A percentile compares a stretch with the other conserved stretches of the same genome.
Evolutionary conservation across 2,797 vertebrate species (phyloP).

Genomic region (Crocodylus rhombifer): DNA sequence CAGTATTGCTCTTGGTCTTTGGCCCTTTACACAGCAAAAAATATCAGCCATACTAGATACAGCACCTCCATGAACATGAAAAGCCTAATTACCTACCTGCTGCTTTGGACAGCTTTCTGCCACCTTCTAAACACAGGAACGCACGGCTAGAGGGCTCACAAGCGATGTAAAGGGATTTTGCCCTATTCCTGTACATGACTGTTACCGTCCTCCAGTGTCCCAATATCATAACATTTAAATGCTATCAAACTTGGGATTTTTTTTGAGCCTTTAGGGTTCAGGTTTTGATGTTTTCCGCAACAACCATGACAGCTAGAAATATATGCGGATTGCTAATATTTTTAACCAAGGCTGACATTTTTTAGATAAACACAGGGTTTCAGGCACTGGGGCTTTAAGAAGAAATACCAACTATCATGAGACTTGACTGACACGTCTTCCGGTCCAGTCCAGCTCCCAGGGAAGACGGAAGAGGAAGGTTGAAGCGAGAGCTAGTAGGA

Average conservation of each 20-base stretch:
- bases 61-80: no score
- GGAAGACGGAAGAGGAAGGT: not conserved
- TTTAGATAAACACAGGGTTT: conserved; percentile 35
- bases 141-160: conserved; percentile 57
- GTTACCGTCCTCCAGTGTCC: conserved; percentile 59
- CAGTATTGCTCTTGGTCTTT: fast-evolving
- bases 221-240: conserved; percentile 68
- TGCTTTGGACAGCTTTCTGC: not conserved
- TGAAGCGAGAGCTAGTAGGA: not conserved
- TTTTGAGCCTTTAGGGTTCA: conserved; percentile 60
- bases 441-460: not conserved
- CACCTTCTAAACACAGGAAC: not conserved
- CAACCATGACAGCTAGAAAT: conserved; percentile 1
- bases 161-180: conserved; percentile 41
- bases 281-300: conserved; percentile 48
- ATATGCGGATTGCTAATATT: conserved; percentile 69
- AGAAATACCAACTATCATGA: not conserved
- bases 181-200: not conserved
- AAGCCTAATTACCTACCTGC: not conserved
- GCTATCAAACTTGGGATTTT: conserved; percentile 70
- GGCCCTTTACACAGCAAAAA: no score
- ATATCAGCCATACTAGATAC: no score
- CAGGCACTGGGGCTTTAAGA: not conserved
- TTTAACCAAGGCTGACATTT: not conserved
- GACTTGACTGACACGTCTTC: not conserved